Evolutionary conservation across 2,888 invertebrate genomes (phyloP), one percentile per base, ranked within the genome.

Genomic region (Ormyrus pomaceus): DNA sequence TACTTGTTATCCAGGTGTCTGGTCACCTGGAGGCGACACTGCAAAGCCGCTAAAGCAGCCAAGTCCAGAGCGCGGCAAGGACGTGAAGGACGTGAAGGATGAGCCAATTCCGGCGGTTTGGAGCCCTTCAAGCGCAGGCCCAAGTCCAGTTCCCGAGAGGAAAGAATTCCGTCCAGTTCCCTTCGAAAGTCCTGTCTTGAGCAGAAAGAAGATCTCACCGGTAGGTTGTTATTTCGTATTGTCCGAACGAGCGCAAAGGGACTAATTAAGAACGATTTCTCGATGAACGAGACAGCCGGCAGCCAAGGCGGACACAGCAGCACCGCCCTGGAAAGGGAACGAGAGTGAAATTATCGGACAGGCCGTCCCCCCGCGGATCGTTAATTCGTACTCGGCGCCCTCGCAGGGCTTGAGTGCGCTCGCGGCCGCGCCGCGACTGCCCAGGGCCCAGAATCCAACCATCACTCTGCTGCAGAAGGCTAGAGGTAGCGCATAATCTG

Each of bases 381-480:
- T 90, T 78, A 90, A 90, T 85, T 90, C 90, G 74, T 94, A 93
- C 83, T 94, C 94, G 76, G 94, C 94, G 1, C 95, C 95, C 0
- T 92, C 93, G 59, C 93, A 94, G 69, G 94, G 94, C 83, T 91
- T 93, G 86, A 91, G 89, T 85, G 89, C 90, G 19, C 91, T 92
- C 81, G 89, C 91, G 77, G 84, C 85, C 61, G 86, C 91, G 10
- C 89, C 91, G 19, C 90, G 92, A 84, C 91, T 96, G 85, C 97
- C 97, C 4, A 93, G 94, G 85, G 96, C 95, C 2, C 96, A 96
- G 91, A 97, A 96, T 91, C 96, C 97, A 0, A 96, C 96, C 6
- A 95, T 97, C 85, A 97, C 96, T 0, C 92, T 97, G 59, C 92
- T 97, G 81, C 96, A 97, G 91, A 97, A 96, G 91, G 96, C 96